These are phyloP conservation scores for Achlya flavicornis DNA, from an alignment of 2,888 invertebrate species.

Conservation along the genomic window DNA sequence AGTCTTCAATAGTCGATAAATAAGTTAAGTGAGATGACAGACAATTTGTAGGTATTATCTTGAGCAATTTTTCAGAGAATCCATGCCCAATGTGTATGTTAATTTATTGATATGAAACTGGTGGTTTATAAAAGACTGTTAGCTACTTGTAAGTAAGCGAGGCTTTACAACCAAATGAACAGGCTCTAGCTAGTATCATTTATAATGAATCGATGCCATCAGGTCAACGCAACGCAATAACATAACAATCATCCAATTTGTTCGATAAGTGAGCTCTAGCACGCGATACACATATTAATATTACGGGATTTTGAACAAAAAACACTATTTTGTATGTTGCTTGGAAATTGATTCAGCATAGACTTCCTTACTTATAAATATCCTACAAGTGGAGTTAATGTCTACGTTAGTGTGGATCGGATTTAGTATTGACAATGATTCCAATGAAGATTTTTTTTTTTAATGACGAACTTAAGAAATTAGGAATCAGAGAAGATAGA, in stretches of 20 bases:
- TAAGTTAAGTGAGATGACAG: neutral
- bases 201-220: conserved; percentile 9
- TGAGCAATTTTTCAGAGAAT: no score
- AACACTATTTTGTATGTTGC: conserved; percentile 1
- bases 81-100: no score
- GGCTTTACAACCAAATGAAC: neutral
- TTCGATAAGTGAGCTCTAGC: conserved; percentile 44
- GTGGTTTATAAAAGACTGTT: no score
- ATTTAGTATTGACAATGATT: no score
- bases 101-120: no score
- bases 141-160: no score
- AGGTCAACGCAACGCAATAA: neutral
- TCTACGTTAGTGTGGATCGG: no score
- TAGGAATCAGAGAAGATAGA: no score
- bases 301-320: conserved; percentile 54
- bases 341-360: conserved; percentile 8
- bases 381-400: no score
- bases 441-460: no score
- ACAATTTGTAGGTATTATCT: neutral
- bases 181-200: neutral
- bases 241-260: conserved; percentile 14
- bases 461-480: no score
- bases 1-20: neutral
- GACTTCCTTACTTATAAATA: neutral
- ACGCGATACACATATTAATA: conserved; percentile 47